Evolutionary conservation across 2,113 vertebrate species (phyloP).

Genomic region (Asarcornis scutulata): DNA sequence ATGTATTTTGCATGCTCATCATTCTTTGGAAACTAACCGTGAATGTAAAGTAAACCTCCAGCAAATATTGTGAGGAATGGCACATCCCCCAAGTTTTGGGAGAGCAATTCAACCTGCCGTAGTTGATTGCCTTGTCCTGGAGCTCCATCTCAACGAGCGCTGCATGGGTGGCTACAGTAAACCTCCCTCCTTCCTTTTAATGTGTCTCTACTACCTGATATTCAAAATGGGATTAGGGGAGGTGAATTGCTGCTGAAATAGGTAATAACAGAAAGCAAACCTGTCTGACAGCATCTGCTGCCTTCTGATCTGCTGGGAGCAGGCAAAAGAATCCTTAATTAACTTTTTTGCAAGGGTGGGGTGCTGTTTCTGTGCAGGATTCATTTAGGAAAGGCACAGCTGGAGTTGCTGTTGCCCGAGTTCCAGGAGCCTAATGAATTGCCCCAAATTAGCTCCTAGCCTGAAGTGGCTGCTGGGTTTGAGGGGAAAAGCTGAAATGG

Average conservation of each 20-base stretch:
- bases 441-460: background rate
- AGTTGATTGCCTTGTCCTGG: background rate
- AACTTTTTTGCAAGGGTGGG: constrained; percentile 32
- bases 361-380: background rate
- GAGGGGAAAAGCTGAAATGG: background rate
- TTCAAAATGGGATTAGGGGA: constrained; percentile 14
- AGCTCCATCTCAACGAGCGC: background rate
- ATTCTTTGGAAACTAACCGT: background rate
- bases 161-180: background rate
- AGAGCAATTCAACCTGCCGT: background rate
- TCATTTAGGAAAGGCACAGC: background rate
- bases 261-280: constrained; percentile 49
- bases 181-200: background rate
- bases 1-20: background rate
- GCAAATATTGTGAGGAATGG: background rate
- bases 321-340: constrained; percentile 47
- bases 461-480: background rate
- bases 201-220: background rate
- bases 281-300: constrained; percentile 37
- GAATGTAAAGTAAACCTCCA: background rate
- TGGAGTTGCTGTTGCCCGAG: background rate
- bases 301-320: constrained; percentile 39
- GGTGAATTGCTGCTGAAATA: constrained; percentile 37
- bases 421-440: constrained; percentile 27
- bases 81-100: background rate